Conservation (phyloP, 2,797 vertebrate species). For the Rhinichthys osculus region DNA sequence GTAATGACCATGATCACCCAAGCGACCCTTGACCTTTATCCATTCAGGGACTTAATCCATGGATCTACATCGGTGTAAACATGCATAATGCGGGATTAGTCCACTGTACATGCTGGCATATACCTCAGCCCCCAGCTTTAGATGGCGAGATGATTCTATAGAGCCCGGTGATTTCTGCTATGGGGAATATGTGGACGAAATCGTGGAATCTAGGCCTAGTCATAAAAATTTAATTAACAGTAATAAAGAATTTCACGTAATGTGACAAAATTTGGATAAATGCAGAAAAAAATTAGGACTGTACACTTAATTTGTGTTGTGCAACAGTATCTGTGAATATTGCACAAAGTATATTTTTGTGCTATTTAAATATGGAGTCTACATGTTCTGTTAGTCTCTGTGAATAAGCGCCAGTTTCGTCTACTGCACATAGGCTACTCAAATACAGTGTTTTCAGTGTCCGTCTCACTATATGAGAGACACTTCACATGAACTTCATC, state of each 20-base stretch:
- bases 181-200: not conserved
- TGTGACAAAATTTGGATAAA: not conserved
- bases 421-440: not conserved
- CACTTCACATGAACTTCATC: not conserved
- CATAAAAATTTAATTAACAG: not conserved
- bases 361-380: too few species aligned
- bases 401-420: not conserved
- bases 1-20: conserved; percentile 23
- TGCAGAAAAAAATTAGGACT: not conserved
- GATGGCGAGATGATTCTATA: not conserved
- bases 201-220: not conserved
- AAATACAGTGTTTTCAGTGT: not conserved
- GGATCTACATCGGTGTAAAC: conserved; percentile 19
- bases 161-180: not conserved
- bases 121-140: not conserved
- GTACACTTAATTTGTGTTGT: not conserved
- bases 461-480: not conserved
- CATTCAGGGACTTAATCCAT: conserved; percentile 16
- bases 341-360: not conserved
- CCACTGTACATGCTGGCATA: not conserved
- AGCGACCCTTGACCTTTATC: conserved; percentile 32
- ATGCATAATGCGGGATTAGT: conserved; percentile 34
- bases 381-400: too few species aligned
- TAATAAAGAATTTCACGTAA: not conserved
- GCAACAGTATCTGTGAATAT: not conserved